Evolutionary conservation across 2,888 invertebrate genomes (phyloP).

Genomic region (Drosophila quinaria): DNA sequence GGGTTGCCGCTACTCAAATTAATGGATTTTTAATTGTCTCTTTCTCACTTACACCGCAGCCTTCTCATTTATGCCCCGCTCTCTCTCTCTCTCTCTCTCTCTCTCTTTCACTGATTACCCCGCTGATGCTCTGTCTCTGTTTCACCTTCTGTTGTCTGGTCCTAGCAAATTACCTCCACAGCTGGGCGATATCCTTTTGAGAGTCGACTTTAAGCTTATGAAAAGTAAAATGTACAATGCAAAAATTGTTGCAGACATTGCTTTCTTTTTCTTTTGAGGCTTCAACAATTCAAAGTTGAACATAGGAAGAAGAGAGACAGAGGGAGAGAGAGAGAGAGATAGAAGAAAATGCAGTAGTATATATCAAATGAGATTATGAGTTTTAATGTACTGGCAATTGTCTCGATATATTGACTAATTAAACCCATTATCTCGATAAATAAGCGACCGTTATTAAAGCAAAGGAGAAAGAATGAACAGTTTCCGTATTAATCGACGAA

Average conservation of each 20-base stretch:
- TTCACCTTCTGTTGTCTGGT: slow-evolving; percentile 20
- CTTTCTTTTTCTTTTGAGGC: slow-evolving; percentile 5
- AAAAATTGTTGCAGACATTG: slow-evolving; percentile 17
- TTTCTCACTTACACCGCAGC: slow-evolving; percentile 71
- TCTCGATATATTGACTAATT: slow-evolving; percentile 20
- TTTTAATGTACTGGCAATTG: slow-evolving; percentile 13
- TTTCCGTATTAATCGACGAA: not conserved
- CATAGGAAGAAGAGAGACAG: not conserved
- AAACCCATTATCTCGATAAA: slow-evolving; percentile 11
- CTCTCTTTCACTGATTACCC: slow-evolving; percentile 10
- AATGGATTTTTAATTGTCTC: slow-evolving; percentile 84
- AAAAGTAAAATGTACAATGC: slow-evolving; percentile 57
- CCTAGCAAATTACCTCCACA: slow-evolving; percentile 64
- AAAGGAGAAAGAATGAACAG: no score
- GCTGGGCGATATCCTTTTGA: slow-evolving; percentile 35
- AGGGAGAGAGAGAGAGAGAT: not conserved
- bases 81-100: not conserved
- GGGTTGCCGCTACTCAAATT: slow-evolving; percentile 78
- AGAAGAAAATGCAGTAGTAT: not conserved
- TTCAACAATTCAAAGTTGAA: slow-evolving; percentile 1
- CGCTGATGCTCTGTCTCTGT: not conserved
- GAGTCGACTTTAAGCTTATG: slow-evolving; percentile 56
- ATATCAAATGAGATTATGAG: slow-evolving; percentile 16
- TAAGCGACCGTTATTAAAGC: not conserved
- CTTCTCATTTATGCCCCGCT: slow-evolving; percentile 7